Conservation (phyloP, 2,888 invertebrate genomes). For the Lampropteryx suffumata region DNA sequence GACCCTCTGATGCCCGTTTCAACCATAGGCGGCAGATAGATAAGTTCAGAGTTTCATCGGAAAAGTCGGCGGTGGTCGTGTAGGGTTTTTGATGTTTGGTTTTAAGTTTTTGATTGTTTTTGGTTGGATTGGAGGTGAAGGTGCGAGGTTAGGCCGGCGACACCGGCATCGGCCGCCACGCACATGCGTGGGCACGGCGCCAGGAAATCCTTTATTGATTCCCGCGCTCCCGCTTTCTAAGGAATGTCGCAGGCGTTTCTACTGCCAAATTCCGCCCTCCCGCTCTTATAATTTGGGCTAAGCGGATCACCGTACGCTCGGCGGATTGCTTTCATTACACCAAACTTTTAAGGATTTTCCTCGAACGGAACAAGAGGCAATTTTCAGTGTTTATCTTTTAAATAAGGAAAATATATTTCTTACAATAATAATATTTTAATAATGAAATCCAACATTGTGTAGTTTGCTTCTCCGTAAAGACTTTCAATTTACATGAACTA, state of each 20-base stretch:
- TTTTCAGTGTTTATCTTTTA: constrained; percentile 32
- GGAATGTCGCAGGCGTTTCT: constrained; percentile 78
- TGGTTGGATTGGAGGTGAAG: constrained; percentile 19
- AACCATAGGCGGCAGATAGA: too few relatives aligned
- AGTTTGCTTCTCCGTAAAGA: too few relatives aligned
- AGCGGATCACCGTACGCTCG: constrained; percentile 61
- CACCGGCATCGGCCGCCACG: constrained; percentile 67
- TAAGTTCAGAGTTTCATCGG: constrained; percentile 1
- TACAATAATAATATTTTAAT: neutral
- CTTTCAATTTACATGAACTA: too few relatives aligned
- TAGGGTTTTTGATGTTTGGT: constrained; percentile 6
- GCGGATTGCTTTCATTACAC: constrained; percentile 55
- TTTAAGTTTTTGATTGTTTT: neutral
- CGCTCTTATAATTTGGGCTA: constrained; percentile 66
- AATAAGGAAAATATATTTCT: constrained; percentile 28
- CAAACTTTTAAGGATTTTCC: constrained; percentile 45
- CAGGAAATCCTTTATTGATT: constrained; percentile 83
- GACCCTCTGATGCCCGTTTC: neutral
- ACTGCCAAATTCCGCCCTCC: constrained; percentile 67
- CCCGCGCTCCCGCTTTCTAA: constrained; percentile 79
- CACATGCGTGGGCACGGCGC: constrained; percentile 82
- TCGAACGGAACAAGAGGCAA: constrained; percentile 33
- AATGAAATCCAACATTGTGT: neutral
- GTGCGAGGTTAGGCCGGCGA: constrained; percentile 39
- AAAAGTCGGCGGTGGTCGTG: constrained; percentile 15